These are phyloP conservation scores for Cistogaster globosa DNA, from an alignment of 2,888 invertebrate species.

Conservation along the genomic window DNA sequence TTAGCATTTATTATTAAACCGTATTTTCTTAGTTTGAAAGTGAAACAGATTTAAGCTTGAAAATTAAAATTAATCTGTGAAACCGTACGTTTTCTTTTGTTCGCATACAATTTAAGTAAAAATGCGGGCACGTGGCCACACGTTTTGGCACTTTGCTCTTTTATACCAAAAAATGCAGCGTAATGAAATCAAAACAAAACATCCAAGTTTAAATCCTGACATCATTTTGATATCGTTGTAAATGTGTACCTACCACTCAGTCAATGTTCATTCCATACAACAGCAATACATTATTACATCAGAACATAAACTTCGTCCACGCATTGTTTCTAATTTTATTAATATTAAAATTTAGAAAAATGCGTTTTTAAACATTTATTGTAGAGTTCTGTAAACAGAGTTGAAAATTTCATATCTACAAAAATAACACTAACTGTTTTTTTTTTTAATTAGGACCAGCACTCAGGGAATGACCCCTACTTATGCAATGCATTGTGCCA, in stretches of 20 bases:
- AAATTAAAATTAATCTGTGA: constrained; percentile 70
- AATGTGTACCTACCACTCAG: neutral
- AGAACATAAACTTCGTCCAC: no score
- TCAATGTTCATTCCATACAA: neutral
- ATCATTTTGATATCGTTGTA: neutral
- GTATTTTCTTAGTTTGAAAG: constrained; percentile 49
- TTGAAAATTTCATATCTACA: no score
- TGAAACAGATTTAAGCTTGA: constrained; percentile 66
- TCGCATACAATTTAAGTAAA: constrained; percentile 58
- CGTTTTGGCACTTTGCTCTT: constrained; percentile 69
- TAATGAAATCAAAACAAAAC: constrained; percentile 69
- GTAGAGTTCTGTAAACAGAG: no score
- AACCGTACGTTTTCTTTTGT: constrained; percentile 67
- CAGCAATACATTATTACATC: no score
- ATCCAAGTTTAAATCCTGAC: constrained; percentile 35
- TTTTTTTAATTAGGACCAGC: no score
- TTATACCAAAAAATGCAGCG: constrained; percentile 52
- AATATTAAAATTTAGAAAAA: no score
- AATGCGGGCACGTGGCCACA: constrained; percentile 70
- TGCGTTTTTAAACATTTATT: no score
- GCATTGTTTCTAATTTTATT: no score
- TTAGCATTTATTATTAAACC: constrained; percentile 19
- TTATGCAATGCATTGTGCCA: no score
- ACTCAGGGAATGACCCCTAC: no score
- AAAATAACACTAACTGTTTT: no score